These are phyloP conservation scores for Prionailurus bengalensis DNA, from an alignment of 2,113 vertebrate species.

Conservation along the genomic window DNA sequence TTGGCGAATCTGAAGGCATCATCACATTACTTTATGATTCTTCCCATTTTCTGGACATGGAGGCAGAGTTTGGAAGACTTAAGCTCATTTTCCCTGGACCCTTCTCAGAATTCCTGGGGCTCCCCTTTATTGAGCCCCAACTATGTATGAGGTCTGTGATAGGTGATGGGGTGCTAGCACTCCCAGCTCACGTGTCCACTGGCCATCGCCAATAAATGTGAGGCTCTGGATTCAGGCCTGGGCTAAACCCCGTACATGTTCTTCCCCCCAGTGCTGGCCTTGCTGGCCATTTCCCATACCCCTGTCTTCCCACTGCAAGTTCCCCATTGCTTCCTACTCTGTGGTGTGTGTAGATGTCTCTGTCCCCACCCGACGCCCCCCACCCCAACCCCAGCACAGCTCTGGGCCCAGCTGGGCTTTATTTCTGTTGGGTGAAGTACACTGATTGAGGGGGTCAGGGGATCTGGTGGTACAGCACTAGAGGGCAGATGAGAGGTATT, in stretches of 20 bases:
- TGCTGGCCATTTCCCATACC: background rate
- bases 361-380: background rate
- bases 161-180: background rate
- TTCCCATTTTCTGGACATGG: background rate
- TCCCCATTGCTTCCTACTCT: background rate
- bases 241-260: no score
- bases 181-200: background rate
- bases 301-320: background rate
- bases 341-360: background rate
- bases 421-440: background rate
- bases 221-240: background rate
- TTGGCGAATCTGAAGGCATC: background rate
- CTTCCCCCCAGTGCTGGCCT: fast-evolving
- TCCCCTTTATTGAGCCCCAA: background rate
- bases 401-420: background rate
- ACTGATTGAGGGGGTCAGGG: background rate
- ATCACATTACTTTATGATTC: background rate
- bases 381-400: background rate
- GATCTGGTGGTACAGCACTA: background rate
- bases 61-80: background rate
- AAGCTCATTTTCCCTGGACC: background rate
- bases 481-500: fast-evolving
- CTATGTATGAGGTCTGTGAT: fast-evolving
- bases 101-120: background rate
- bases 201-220: background rate